Base-by-base conservation (phyloP, 1,140 invertebrate genomes). In the Drosophila sechellia region DNA sequence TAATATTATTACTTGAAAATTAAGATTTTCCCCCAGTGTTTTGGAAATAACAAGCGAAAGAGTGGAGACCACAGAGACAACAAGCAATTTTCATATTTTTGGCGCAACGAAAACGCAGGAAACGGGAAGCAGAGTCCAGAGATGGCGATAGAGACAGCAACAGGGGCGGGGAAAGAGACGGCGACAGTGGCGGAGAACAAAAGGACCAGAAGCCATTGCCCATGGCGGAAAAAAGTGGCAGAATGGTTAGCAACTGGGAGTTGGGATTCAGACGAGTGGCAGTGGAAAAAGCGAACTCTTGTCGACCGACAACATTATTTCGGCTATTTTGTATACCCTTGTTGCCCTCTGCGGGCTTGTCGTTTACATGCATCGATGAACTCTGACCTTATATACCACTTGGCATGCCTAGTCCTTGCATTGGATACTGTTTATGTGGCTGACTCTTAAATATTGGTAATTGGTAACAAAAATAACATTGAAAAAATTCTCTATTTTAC, bases 71-170 rank as follows among this genome's bases (percentile, higher is more conserved):
- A 43, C 59, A 49, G 39, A 64, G 74, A 69, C 45, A 75, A 56
- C 77, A 63, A 79, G 72, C 79, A 68, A 77, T 79, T 81, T 81
- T 81, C 65, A 81, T 81, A 81, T 81, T 79, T 81, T 79, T 72
- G 71, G 72, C 77, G 76, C 64, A 75, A 55, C 58, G 22, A 40
- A 34, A 64, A 15, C 43, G 50, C 57, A 59, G 72, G 48, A 79
- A 70, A 71, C 46, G 35, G 54, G 48, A 46, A 49, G 45, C 49
- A 56, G 48, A 71, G 55, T 40, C 52, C 45, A 39, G 40, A 59
- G 39, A 42, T 57, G 17, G 35, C 37, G 45, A 25, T 45, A 37
- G 43, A 50, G 37, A 59, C 11, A 35, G 10, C 12, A 35, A 49
- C 25, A 49, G 25, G 11, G 25, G 34, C 15, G 17, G 15, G 4